Percentiles rank a stretch among this genome's conserved stretches.
These are phyloP conservation scores for Sminthurinus aureus DNA, from an alignment of 2,888 invertebrate genomes.

Conservation along the genomic window DNA sequence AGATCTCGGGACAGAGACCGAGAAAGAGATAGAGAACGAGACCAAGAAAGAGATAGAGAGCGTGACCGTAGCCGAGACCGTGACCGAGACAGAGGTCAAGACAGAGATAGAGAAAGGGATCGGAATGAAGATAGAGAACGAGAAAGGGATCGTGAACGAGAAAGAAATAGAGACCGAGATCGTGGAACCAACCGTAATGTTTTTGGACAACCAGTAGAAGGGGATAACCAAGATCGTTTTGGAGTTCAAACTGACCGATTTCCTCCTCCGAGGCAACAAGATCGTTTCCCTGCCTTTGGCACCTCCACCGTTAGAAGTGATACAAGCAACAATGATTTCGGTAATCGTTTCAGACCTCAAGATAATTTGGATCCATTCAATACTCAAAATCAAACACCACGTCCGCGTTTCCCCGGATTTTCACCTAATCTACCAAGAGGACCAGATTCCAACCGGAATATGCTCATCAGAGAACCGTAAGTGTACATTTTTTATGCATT, in stretches of 20 bases:
- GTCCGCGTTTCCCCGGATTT: neutral
- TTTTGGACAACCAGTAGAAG: neutral
- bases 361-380: conserved; percentile 6
- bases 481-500: neutral
- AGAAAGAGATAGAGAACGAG: neutral
- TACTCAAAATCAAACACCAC: neutral
- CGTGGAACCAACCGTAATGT: conserved; percentile 1
- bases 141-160: too few relatives aligned
- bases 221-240: conserved; percentile 13
- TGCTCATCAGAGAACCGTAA: conserved; percentile 22
- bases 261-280: neutral
- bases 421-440: neutral
- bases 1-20: conserved; percentile 19
- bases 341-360: neutral
- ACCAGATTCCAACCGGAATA: neutral
- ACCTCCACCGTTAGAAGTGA: conserved; percentile 15
- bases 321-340: neutral
- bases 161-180: neutral
- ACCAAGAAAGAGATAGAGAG: too few relatives aligned
- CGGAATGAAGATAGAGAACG: too few relatives aligned
- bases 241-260: too few relatives aligned
- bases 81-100: too few relatives aligned
- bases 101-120: too few relatives aligned
- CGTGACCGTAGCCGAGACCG: too few relatives aligned
- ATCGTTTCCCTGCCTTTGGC: conserved; percentile 18